Base-by-base conservation (phyloP, 2,113 vertebrate genomes). In the Vombatus ursinus region DNA sequence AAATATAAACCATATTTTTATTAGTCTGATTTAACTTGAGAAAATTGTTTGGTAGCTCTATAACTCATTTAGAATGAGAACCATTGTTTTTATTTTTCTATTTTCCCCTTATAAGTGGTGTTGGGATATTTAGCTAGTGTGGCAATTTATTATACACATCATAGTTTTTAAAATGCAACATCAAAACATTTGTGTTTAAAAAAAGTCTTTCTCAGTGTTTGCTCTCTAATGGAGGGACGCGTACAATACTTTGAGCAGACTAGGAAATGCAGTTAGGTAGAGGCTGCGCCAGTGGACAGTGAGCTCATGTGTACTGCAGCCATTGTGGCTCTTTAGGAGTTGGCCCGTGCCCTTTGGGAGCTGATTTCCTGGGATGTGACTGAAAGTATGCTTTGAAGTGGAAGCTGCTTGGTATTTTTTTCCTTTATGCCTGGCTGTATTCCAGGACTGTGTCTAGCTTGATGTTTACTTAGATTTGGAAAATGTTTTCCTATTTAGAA, bases 1-100 rank as follows among this genome's bases (percentile, higher is more conserved):
- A 93, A 90, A 51, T 92, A 92, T 94, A 90, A 94, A 90, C 94
- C 28, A 37, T 54, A 48, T 95, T 95, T 96, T 96, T 97, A 47
- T 94, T 95, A 10, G 92, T 96, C 92, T 92, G 31, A 92, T 94
- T 94, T n/a, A 93, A 91, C 96, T 52, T 61, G 11, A 12, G 96
- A 52, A 92, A 53, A 52, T 52, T 91, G 52, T 97, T 93, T 97
- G 95, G 16, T 92, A 52, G 37, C 37, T 91, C 93, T 96, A 49
- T 94, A 92, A 92, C 52, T 68, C 93, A 95, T 84, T 50, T 96
- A 23, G 91, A 44, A 84, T 95, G 37, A 94, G 53, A 91, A 53
- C 92, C 28, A 91, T 23, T 92, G 2, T 95, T 22, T 90, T 24
- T 92, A 0, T 89, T 8, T 94, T 3, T 92, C 52, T 50, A 9